Conservation (phyloP, 2,113 vertebrate species). For the Myiozetetes cayanensis region DNA sequence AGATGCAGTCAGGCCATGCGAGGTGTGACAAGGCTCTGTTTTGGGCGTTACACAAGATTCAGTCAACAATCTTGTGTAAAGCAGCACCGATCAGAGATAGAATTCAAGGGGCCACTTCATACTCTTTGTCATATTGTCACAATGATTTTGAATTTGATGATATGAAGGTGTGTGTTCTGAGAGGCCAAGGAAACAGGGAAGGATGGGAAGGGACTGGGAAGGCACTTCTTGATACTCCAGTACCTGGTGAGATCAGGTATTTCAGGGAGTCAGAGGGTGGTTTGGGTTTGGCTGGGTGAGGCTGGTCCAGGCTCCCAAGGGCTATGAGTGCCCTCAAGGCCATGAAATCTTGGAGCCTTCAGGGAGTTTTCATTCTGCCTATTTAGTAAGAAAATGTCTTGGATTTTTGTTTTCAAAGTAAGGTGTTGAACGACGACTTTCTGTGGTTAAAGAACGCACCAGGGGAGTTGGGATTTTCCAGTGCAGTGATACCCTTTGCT, state of each 20-base stretch:
- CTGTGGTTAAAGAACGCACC: not conserved
- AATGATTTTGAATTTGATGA: not conserved
- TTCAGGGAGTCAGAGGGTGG: not conserved
- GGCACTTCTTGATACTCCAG: not conserved
- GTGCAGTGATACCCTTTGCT: not conserved
- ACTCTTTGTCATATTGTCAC: not conserved
- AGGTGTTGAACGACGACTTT: not conserved
- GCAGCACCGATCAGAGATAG: not conserved
- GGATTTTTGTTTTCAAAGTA: not conserved
- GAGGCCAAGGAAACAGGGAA: not conserved
- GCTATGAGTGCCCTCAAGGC: not conserved
- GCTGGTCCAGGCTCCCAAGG: rapidly evolving
- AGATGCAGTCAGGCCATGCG: not conserved
- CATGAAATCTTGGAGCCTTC: not conserved
- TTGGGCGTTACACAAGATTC: not conserved
- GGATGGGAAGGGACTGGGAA: not conserved
- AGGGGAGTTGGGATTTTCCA: not conserved
- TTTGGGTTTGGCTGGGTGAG: not conserved
- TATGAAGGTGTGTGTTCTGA: not conserved
- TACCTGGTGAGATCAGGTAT: not conserved
- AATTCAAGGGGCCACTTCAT: not conserved
- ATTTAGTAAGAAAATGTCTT: not conserved
- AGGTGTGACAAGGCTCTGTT: not conserved
- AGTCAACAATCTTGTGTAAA: not conserved
- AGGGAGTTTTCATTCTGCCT: not conserved